A percentile compares a stretch with the other conserved stretches of the same genome.
phyloP scores from a whole-genome alignment of 2,888 invertebrate genomes.

The Temnothorax ravouxi region DNA sequence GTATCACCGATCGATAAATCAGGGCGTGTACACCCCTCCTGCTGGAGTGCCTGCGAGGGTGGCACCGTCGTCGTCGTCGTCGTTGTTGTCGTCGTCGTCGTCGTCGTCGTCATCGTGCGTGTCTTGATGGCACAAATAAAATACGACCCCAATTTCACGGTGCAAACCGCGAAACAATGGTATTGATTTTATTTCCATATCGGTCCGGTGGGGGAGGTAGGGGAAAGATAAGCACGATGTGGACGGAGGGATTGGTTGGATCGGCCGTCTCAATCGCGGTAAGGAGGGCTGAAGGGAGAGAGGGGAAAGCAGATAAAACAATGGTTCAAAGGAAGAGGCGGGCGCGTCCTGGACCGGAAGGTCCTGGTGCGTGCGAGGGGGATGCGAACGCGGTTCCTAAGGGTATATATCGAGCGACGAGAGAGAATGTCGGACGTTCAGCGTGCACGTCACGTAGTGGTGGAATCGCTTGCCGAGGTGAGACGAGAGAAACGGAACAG shows the following conservation, averaged over 20 bases:
- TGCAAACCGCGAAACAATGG: constrained; percentile 85
- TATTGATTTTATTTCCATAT: constrained; percentile 86
- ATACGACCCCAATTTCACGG: constrained; percentile 82
- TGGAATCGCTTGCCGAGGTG: constrained; percentile 68
- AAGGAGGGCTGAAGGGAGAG: constrained; percentile 27
- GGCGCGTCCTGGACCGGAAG: constrained; percentile 50
- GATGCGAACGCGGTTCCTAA: constrained; percentile 72
- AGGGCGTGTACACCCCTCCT: constrained; percentile 67
- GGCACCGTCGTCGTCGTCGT: constrained; percentile 54
- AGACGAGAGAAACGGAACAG: constrained; percentile 69
- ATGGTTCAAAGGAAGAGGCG: constrained; percentile 56
- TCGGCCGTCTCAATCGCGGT: constrained; percentile 36
- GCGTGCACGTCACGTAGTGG: constrained; percentile 85
- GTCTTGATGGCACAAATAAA: constrained; percentile 73
- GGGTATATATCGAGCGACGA: constrained; percentile 85
- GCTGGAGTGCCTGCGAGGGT: constrained; percentile 37
- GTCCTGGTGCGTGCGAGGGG: constrained; percentile 50
- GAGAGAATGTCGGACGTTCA: constrained; percentile 84
- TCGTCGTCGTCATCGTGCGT: constrained; percentile 33
- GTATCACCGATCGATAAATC: constrained; percentile 73
- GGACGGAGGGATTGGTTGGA: constrained; percentile 57
- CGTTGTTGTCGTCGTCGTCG: constrained; percentile 13
- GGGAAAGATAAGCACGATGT: constrained; percentile 54
- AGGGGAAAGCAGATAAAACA: constrained; percentile 56
- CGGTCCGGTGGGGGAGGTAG: constrained; percentile 59